phyloP scores from a whole-genome alignment of 2,888 invertebrate genomes.

The Sphinx pinastri region DNA sequence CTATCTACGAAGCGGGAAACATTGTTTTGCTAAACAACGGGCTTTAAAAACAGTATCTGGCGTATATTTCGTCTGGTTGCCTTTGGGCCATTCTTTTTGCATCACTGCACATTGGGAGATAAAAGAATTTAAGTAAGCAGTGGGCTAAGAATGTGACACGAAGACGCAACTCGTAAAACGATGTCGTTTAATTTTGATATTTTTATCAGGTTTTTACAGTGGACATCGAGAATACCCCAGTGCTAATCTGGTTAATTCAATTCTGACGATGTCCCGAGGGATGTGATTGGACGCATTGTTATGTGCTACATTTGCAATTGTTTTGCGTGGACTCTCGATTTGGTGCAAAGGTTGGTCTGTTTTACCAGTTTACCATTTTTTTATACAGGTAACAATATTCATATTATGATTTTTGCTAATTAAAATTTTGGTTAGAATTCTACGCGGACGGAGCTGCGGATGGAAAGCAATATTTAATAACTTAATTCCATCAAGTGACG shows the following conservation, averaged over 20 bases:
- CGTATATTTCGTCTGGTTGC: neutral
- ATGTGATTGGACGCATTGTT: neutral
- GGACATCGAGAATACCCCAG: neutral
- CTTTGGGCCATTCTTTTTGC: neutral
- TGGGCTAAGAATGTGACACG: no score
- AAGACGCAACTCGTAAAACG: no score
- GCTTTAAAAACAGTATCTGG: neutral
- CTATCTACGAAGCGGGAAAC: neutral
- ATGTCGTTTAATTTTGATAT: no score
- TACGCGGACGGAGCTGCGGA: no score
- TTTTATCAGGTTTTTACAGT: constrained; percentile 1
- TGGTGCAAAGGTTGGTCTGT: constrained; percentile 59
- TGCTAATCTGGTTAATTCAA: neutral
- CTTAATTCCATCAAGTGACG: no score
- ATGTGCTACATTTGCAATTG: constrained; percentile 69
- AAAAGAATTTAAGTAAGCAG: neutral
- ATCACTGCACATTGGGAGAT: neutral
- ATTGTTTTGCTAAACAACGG: neutral
- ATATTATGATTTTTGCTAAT: no score
- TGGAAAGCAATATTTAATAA: no score
- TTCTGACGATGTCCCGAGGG: neutral
- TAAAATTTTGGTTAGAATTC: no score
- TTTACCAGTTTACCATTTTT: neutral
- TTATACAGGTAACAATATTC: no score
- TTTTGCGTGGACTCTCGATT: constrained; percentile 59